Evolutionary conservation across 2,888 invertebrate species (phyloP).

Genomic region (Mylabris sibirica): DNA sequence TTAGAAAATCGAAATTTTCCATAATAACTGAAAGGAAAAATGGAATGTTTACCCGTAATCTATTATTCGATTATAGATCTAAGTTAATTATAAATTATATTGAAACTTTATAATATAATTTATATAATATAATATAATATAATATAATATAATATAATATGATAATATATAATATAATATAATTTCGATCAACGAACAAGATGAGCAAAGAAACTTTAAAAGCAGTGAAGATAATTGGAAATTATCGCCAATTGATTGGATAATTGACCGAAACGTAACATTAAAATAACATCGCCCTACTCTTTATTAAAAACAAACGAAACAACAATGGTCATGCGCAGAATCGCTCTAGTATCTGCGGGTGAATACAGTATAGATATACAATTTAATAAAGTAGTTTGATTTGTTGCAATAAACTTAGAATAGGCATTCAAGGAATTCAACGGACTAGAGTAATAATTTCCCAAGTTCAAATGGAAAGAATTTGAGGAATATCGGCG

Average conservation of each 20-base stretch:
- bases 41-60: too few species aligned
- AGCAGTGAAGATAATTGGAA: neutral
- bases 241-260: constrained; percentile 6
- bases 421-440: too few species aligned
- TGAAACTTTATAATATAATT: constrained; percentile 2
- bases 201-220: neutral
- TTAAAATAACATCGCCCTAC: neutral
- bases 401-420: too few species aligned
- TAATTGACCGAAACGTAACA: neutral
- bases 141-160: too few species aligned
- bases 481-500: neutral
- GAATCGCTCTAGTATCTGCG: too few species aligned
- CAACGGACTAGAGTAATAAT: too few species aligned
- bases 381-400: too few species aligned
- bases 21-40: neutral
- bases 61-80: neutral
- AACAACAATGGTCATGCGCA: too few species aligned
- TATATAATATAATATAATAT: too few species aligned
- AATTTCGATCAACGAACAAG: neutral
- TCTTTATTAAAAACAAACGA: neutral
- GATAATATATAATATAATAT: too few species aligned
- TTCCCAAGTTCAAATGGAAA: too few species aligned
- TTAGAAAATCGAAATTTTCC: neutral
- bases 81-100: neutral
- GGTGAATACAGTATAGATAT: too few species aligned